Conservation (phyloP, 2,888 invertebrate species). For the Latrodectus elegans region DNA sequence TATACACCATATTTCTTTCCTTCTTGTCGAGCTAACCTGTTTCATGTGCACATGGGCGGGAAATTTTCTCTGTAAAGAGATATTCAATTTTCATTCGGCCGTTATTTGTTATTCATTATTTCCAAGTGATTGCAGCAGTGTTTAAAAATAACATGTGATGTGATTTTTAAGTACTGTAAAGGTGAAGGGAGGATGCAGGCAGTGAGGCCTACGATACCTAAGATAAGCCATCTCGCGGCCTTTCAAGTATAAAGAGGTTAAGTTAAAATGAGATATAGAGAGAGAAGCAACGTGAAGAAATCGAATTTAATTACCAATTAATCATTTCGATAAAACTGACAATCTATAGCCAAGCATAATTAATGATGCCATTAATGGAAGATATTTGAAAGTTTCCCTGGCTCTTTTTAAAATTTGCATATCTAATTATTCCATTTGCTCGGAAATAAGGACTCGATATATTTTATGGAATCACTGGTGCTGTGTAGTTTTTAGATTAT, state of each 20-base stretch:
- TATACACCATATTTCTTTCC: background rate
- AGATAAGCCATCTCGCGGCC: background rate
- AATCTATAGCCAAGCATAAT: background rate
- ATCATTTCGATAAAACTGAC: conserved; percentile 1
- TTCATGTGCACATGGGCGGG: background rate
- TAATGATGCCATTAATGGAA: background rate
- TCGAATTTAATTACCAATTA: conserved; percentile 1
- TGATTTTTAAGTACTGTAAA: background rate
- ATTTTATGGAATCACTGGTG: no score
- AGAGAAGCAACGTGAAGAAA: background rate
- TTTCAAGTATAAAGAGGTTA: background rate
- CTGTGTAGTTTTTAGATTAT: no score
- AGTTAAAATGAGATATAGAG: background rate
- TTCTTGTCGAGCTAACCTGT: background rate
- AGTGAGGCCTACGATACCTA: background rate
- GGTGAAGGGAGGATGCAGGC: background rate
- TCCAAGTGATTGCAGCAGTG: background rate
- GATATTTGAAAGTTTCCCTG: no score
- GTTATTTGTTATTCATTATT: conserved; percentile 1
- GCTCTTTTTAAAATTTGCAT: no score
- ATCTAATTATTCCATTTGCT: no score
- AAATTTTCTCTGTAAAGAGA: background rate
- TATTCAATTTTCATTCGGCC: background rate
- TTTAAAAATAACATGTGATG: background rate
- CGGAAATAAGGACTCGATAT: no score